Conservation (phyloP, 2,888 invertebrate species). For the Rosalia funebris region DNA sequence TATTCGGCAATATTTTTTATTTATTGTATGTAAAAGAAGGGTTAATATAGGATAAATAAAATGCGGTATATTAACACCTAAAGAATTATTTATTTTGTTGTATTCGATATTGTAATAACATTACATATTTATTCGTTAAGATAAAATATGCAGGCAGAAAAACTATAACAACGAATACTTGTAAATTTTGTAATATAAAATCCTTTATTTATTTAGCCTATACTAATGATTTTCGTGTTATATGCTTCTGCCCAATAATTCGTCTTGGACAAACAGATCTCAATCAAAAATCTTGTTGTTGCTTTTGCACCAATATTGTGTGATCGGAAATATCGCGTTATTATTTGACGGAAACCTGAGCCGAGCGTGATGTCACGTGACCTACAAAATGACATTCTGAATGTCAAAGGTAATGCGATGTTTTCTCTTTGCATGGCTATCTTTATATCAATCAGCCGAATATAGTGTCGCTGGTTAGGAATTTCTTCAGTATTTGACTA, state of each 20-base stretch:
- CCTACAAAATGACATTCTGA: slow-evolving; percentile 37
- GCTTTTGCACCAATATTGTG: slow-evolving; percentile 28
- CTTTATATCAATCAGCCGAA: slow-evolving; percentile 35
- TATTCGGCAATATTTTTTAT: too few relatives aligned
- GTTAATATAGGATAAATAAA: slow-evolving; percentile 8
- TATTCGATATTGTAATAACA: slow-evolving; percentile 4
- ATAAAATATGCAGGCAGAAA: slow-evolving; percentile 19
- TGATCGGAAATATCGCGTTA: slow-evolving; percentile 37
- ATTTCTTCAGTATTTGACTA: slow-evolving; percentile 36
- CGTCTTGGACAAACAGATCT: slow-evolving; percentile 52
- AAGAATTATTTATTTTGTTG: not conserved
- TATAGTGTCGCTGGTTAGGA: slow-evolving; percentile 23
- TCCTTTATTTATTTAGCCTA: slow-evolving; percentile 37
- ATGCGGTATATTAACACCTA: slow-evolving; percentile 4
- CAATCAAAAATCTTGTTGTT: slow-evolving; percentile 43
- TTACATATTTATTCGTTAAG: slow-evolving; percentile 16
- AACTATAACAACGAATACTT: slow-evolving; percentile 38
- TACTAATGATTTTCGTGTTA: slow-evolving; percentile 35
- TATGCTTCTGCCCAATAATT: slow-evolving; percentile 44
- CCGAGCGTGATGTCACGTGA: slow-evolving; percentile 37
- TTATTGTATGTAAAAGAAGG: too few relatives aligned
- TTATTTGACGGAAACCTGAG: not conserved
- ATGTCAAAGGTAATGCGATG: slow-evolving; percentile 46
- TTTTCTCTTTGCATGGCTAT: slow-evolving; percentile 45
- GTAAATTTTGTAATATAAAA: slow-evolving; percentile 43